Evolutionary conservation across 2,797 vertebrate species (phyloP), one percentile per base, ranked within the genome.

Genomic region (Etheostoma perlongum): DNA sequence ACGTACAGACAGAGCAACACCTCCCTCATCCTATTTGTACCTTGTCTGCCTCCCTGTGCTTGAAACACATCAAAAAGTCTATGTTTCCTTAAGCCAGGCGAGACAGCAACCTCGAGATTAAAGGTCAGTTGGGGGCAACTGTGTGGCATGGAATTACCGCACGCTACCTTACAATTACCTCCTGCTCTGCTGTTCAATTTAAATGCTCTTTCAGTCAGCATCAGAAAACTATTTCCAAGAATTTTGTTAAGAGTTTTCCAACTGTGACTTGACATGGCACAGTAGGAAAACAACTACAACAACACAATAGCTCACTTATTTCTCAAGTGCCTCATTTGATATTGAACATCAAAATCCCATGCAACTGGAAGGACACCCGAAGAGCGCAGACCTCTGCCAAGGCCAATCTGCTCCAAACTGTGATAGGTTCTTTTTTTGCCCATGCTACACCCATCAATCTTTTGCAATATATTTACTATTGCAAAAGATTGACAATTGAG

Each of bases 21-120:
- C 72, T 62, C 53, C 58, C 49, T 72, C 75, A 16, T 70, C 72
- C 72, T 53, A 8, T 80, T 27, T 76, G 54, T 47, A 47, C 64
- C 72, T 73, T 40, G 51, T 36, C 63, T 69, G 36, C 48, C 77
- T 27, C 64, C 49, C 62, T 44, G 55, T 1, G 12, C 67, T 57
- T 16, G 5, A 44, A 80, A 76, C 64, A 71, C 80, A 85, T 83
- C 72, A 71, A 64, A 73, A 67, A 76, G 74, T 63, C 36, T 27
- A 46, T 57, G 67, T 47, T 57, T 78, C 62, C 67, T 30, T 7
- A 54, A 69, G 61, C 55, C 21, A 16, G 71, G 33, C 5, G 21
- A 80, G 66, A 67, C 64, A 15, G 47, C 18, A 15, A 74, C 80
- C 86, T 79, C 33, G 3, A 67, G 72, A 74, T 69, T 49, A 62